Conservation (phyloP, 2,797 vertebrate species). For the Tympanoctomys barrerae region DNA sequence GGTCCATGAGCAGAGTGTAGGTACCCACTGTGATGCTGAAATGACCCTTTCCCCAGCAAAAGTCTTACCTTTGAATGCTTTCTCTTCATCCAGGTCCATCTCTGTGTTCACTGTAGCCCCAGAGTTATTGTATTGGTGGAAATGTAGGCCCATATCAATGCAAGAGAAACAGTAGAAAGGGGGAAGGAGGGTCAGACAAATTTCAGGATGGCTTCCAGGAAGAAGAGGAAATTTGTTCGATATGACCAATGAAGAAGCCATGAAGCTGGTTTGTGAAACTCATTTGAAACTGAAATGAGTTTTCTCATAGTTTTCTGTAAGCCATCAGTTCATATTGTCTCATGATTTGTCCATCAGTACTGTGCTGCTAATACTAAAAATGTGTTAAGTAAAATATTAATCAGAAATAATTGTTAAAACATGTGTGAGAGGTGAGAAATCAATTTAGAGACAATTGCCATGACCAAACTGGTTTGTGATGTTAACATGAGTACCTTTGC, state of each 20-base stretch:
- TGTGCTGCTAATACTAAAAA: not conserved
- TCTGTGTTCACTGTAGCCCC: not conserved
- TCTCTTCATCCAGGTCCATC: not conserved
- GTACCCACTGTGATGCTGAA: not conserved
- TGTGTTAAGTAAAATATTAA: not conserved
- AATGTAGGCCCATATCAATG: not conserved
- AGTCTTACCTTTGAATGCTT: not conserved
- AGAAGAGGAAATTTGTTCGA: not conserved
- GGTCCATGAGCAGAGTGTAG: not conserved
- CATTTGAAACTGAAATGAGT: no score
- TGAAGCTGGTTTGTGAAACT: not conserved
- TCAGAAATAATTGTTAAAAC: not conserved
- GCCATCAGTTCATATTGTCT: not conserved
- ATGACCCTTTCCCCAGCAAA: not conserved
- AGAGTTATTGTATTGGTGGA: not conserved
- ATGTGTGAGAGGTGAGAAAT: not conserved
- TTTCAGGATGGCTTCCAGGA: no score
- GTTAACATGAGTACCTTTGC: not conserved
- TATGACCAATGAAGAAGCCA: not conserved
- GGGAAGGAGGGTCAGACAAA: no score
- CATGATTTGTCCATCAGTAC: not conserved
- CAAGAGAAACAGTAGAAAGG: no score
- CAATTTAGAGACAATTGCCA: not conserved
- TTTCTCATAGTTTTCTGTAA: no score
- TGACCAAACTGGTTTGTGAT: not conserved